A percentile compares a stretch with the other conserved stretches of the same genome.
phyloP scores from a whole-genome alignment of 2,797 vertebrate species.

The Pogonophryne albipinna region DNA sequence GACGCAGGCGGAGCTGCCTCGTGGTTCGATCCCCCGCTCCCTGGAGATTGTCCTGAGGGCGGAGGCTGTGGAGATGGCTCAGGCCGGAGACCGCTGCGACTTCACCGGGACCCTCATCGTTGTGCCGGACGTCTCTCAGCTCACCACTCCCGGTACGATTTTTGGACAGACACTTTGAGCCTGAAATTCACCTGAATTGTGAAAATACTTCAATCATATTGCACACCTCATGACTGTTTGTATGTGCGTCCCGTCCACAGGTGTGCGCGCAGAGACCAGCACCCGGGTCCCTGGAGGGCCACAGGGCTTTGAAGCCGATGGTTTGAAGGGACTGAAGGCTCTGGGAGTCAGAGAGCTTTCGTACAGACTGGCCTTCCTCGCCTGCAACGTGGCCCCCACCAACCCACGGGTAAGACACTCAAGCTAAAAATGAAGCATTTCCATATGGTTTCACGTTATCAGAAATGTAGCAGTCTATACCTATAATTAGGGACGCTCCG shows the following conservation, averaged over 20 bases:
- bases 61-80: slow-evolving; percentile 96
- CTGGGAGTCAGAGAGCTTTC: slow-evolving; percentile 96
- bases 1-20: slow-evolving; percentile 95
- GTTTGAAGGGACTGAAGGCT: slow-evolving; percentile 93
- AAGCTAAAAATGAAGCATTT: not conserved
- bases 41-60: slow-evolving; percentile 95
- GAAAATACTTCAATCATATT: not conserved
- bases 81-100: slow-evolving; percentile 98
- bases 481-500: too few relatives aligned
- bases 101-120: slow-evolving; percentile 95
- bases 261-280: slow-evolving; percentile 92
- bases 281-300: slow-evolving; percentile 86
- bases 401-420: slow-evolving; percentile 91
- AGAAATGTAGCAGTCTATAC: too few relatives aligned
- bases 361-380: slow-evolving; percentile 94
- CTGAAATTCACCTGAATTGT: not conserved
- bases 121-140: slow-evolving; percentile 96
- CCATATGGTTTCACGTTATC: not conserved
- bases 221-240: not conserved
- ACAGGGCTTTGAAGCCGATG: slow-evolving; percentile 93
- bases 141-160: slow-evolving; percentile 90
- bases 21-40: slow-evolving; percentile 96
- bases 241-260: slow-evolving; percentile 80
- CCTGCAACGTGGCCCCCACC: slow-evolving; percentile 93
- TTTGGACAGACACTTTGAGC: not conserved